Percentiles rank a stretch among this genome's conserved stretches.
Evolutionary conservation across 1,140 invertebrate genomes (phyloP).

Genomic region (Drosophila biarmipes): DNA sequence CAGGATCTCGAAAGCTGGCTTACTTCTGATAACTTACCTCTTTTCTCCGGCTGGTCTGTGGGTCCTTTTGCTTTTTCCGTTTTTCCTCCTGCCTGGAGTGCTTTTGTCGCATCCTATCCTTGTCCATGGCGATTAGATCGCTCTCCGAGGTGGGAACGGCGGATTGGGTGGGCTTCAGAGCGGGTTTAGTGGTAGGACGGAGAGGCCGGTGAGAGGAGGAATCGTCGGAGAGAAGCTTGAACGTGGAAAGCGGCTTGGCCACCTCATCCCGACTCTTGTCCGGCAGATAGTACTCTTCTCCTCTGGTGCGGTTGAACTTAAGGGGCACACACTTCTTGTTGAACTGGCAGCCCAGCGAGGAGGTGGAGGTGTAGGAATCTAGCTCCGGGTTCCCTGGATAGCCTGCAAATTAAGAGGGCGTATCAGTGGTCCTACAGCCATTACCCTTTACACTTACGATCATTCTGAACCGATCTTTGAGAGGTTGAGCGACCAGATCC

Average conservation of each 20-base stretch:
- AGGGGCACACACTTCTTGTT: constrained; percentile 52
- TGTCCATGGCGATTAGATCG: not conserved
- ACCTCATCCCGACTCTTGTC: constrained; percentile 8
- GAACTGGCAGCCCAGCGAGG: constrained; percentile 59
- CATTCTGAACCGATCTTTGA: not conserved
- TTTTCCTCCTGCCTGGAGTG: not conserved
- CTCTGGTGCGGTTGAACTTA: not conserved
- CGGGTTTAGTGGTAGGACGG: not conserved
- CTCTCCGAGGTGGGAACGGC: not conserved
- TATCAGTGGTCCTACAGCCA: not conserved
- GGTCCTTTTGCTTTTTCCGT: not conserved
- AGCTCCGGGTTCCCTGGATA: not conserved
- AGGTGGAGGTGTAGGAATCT: constrained; percentile 42
- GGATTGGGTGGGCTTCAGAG: not conserved
- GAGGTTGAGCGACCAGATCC: not conserved
- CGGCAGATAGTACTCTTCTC: constrained; percentile 4
- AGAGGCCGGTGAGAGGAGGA: not conserved
- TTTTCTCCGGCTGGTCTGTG: not conserved
- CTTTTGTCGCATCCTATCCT: not conserved
- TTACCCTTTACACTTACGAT: constrained; percentile 2
- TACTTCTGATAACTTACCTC: constrained; percentile 10
- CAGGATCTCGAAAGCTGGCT: not conserved
- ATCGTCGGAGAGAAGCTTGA: not conserved
- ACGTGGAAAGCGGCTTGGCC: not conserved
- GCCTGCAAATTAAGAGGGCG: not conserved